Percentiles rank a stretch among this genome's conserved stretches.
Evolutionary conservation across 2,113 vertebrate species (phyloP).

Genomic region (Esox niger): DNA sequence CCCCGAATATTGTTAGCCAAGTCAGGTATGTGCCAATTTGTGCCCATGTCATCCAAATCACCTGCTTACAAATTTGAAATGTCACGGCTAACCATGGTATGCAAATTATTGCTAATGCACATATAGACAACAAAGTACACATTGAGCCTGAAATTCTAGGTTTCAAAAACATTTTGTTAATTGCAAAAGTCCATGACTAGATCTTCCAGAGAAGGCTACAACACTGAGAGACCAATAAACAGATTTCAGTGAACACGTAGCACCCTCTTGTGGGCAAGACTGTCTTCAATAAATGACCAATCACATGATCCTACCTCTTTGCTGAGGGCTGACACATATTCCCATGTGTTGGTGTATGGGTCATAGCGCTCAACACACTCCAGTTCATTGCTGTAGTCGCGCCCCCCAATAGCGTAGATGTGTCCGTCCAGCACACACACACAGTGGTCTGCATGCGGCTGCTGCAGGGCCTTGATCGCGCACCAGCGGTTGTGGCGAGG

Average conservation of each 20-base stretch:
- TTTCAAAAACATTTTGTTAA: too few relatives aligned
- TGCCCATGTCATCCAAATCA: too few relatives aligned
- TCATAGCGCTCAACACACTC: conserved; percentile 91
- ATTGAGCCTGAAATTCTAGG: too few relatives aligned
- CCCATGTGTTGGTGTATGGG: conserved; percentile 88
- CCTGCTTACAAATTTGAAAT: too few relatives aligned
- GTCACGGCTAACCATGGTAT: too few relatives aligned
- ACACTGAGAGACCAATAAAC: not conserved
- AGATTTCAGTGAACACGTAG: conserved; percentile 1
- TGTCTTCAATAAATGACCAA: not conserved
- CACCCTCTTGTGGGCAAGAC: conserved; percentile 40
- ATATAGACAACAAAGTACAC: too few relatives aligned
- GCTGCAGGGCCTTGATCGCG: conserved; percentile 86
- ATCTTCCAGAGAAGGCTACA: not conserved
- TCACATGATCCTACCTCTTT: conserved; percentile 74
- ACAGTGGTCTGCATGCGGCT: conserved; percentile 89
- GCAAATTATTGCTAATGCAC: too few relatives aligned
- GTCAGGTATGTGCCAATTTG: too few relatives aligned
- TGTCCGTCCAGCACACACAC: conserved; percentile 83
- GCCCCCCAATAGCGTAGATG: conserved; percentile 91
- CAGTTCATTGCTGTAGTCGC: conserved; percentile 89
- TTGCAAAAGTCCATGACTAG: not conserved
- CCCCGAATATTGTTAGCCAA: too few relatives aligned
- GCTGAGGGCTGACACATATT: conserved; percentile 82
- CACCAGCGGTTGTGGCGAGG: conserved; percentile 94